These are phyloP conservation scores for Aplidium turbinatum DNA, from an alignment of 23 tunicate species.

Conservation along the genomic window DNA sequence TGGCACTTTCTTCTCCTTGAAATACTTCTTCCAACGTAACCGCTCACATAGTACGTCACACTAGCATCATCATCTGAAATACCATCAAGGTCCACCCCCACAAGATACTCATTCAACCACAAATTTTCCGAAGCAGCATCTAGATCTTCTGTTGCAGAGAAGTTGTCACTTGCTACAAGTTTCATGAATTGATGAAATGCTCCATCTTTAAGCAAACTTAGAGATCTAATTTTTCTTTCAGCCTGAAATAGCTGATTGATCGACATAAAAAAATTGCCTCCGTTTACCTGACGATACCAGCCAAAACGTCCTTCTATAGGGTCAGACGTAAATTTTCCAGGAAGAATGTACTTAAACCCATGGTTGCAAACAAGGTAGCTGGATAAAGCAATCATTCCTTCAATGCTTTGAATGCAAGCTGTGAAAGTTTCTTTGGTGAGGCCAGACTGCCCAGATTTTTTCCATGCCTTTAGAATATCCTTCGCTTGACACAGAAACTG, in stretches of 20 bases:
- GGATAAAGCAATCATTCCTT: background rate
- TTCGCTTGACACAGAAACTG: background rate
- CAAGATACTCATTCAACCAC: slow-evolving; percentile 2
- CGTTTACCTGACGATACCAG: slow-evolving; percentile 27
- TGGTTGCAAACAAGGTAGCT: background rate
- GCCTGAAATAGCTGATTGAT: slow-evolving; percentile 5
- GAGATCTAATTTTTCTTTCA: slow-evolving; percentile 22
- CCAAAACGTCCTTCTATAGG: slow-evolving; percentile 25
- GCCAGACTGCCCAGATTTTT: background rate
- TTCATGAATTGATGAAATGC: too few species aligned
- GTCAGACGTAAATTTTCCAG: slow-evolving; percentile 23
- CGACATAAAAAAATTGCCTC: slow-evolving; percentile 32
- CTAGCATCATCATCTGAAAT: background rate
- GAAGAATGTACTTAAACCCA: slow-evolving; percentile 8
- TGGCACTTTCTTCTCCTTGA: slow-evolving; percentile 2
- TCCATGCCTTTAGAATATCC: background rate
- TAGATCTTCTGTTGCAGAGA: too few species aligned
- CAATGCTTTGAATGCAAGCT: slow-evolving; percentile 15
- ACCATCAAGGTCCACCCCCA: background rate
- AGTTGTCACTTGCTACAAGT: too few species aligned
- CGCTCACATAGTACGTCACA: slow-evolving; percentile 7
- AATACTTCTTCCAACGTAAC: slow-evolving; percentile 14
- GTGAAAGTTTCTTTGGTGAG: slow-evolving; percentile 17
- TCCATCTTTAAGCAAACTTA: slow-evolving; percentile 8
- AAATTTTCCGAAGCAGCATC: background rate